A percentile compares a stretch with the other conserved stretches of the same genome.
Conservation (phyloP, 2,888 invertebrate species). For the Blastobasis lacticolella region DNA sequence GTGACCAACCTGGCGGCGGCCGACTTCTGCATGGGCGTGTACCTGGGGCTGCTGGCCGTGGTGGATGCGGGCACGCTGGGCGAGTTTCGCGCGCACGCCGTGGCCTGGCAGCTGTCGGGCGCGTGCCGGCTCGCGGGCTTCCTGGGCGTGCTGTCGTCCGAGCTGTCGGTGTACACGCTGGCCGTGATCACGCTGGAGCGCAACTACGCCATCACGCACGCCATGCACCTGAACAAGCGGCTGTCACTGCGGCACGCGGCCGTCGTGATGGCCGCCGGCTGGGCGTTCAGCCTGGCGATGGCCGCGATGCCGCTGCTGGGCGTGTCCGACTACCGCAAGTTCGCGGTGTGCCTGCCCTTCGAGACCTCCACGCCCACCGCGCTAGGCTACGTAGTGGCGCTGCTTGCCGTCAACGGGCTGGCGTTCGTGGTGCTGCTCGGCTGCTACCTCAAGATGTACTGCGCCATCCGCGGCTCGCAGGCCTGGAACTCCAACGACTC, state of each 20-base stretch:
- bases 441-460: constrained; percentile 98
- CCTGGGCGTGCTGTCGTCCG: constrained; percentile 93
- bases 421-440: constrained; percentile 96
- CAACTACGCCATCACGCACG: constrained; percentile 97
- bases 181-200: constrained; percentile 97
- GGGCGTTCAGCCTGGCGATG: constrained; percentile 91
- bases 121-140: constrained; percentile 96
- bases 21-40: constrained; percentile 98
- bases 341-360: constrained; percentile 97
- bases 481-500: constrained; percentile 99
- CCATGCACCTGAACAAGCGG: constrained; percentile 96
- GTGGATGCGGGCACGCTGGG: constrained; percentile 97
- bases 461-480: constrained; percentile 96
- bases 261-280: constrained; percentile 94
- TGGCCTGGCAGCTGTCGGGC: constrained; percentile 96
- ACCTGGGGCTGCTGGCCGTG: constrained; percentile 88
- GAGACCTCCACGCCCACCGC: constrained; percentile 87
- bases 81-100: constrained; percentile 96
- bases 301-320: constrained; percentile 92
- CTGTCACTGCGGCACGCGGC: constrained; percentile 93
- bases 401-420: constrained; percentile 93
- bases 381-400: constrained; percentile 89
- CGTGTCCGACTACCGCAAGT: constrained; percentile 95
- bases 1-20: constrained; percentile 98
- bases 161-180: constrained; percentile 95